These are phyloP conservation scores for Cephus sareptanus DNA, from an alignment of 2,888 invertebrate species.

Conservation along the genomic window DNA sequence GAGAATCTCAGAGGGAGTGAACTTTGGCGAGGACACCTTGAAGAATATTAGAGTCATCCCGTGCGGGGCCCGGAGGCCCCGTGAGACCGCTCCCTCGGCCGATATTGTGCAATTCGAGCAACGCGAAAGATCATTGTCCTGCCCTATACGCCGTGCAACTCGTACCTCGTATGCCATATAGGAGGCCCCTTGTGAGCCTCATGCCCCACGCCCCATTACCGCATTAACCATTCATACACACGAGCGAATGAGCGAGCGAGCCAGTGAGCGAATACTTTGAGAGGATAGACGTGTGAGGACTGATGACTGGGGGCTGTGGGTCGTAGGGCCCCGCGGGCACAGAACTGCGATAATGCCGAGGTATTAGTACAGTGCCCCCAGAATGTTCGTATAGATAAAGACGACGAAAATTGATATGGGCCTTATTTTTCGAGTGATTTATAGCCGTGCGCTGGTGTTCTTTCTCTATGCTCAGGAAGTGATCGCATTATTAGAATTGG, in stretches of 20 bases:
- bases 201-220: neutral
- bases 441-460: neutral
- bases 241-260: neutral
- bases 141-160: slow-evolving; percentile 9
- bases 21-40: slow-evolving; percentile 24
- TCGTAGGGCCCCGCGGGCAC: slow-evolving; percentile 39
- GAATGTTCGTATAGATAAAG: neutral
- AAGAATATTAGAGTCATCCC: slow-evolving; percentile 47
- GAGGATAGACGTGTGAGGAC: slow-evolving; percentile 8
- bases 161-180: slow-evolving; percentile 2
- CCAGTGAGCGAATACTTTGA: neutral
- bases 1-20: neutral
- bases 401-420: neutral
- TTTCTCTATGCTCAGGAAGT: neutral
- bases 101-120: slow-evolving; percentile 39
- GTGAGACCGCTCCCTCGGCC: slow-evolving; percentile 43
- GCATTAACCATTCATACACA: slow-evolving; percentile 7
- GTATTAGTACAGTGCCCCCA: neutral
- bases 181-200: neutral
- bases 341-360: slow-evolving; percentile 3
- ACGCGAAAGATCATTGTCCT: slow-evolving; percentile 48
- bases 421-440: neutral
- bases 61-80: slow-evolving; percentile 22
- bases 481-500: neutral
- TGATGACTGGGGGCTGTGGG: slow-evolving; percentile 45